A percentile compares a stretch with the other conserved stretches of the same genome.
phyloP scores from a whole-genome alignment of 2,888 invertebrate genomes.

The Agrilus mali region DNA sequence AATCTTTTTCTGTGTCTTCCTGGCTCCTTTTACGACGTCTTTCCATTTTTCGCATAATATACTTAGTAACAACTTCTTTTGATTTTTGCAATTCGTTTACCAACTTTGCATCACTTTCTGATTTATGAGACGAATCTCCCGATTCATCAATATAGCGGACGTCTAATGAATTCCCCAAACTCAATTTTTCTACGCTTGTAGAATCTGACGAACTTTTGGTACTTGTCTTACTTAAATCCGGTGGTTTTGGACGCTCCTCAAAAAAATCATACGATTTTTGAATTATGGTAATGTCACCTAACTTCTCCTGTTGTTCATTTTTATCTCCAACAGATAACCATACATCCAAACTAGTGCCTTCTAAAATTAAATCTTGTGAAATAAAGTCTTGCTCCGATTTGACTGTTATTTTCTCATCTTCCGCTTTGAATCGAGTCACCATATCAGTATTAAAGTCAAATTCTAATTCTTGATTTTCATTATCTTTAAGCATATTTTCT shows the following conservation, averaged over 20 bases:
- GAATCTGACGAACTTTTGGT: constrained; percentile 33
- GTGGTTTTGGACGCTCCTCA: constrained; percentile 30
- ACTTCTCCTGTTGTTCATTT: constrained; percentile 24
- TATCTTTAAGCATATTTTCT: constrained; percentile 25
- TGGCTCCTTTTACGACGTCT: constrained; percentile 14
- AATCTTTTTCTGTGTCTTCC: constrained; percentile 1
- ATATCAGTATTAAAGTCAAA: constrained; percentile 30
- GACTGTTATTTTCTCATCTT: constrained; percentile 20
- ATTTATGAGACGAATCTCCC: constrained; percentile 31
- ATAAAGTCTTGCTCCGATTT: constrained; percentile 15
- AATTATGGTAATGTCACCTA: constrained; percentile 29
- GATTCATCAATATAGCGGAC: constrained; percentile 35
- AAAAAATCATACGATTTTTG: constrained; percentile 33
- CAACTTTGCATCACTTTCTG: constrained; percentile 29
- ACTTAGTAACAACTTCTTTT: constrained; percentile 27
- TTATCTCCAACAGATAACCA: constrained; percentile 33
- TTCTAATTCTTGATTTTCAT: constrained; percentile 20
- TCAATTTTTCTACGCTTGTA: constrained; percentile 28
- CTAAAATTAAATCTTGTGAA: constrained; percentile 27
- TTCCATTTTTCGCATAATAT: constrained; percentile 27
- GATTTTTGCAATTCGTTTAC: constrained; percentile 30
- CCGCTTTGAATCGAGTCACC: constrained; percentile 13
- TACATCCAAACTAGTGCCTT: constrained; percentile 35
- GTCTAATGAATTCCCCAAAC: constrained; percentile 32
- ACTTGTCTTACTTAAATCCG: constrained; percentile 29